Conservation (phyloP, 92 coral and sea anemone genomes). For the Paramuricea clavata region DNA sequence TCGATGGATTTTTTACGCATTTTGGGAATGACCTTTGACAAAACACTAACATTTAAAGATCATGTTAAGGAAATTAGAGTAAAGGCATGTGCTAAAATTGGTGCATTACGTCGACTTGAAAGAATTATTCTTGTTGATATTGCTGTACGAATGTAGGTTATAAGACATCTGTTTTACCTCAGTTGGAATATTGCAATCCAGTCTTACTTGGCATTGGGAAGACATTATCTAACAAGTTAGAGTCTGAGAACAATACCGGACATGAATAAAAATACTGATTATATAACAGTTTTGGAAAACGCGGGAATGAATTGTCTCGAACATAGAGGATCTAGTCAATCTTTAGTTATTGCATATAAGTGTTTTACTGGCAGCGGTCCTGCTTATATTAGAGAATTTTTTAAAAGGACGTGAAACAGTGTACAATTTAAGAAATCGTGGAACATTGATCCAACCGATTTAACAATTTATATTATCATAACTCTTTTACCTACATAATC, state of each 20-base stretch:
- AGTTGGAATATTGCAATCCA: conserved; percentile 12
- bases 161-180: background rate
- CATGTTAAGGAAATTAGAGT: background rate
- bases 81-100: conserved; percentile 16
- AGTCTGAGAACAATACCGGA: background rate
- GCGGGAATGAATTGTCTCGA: background rate
- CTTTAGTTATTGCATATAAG: background rate
- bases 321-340: background rate
- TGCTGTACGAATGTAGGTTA: too few species aligned
- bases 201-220: conserved; percentile 5
- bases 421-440: too few species aligned
- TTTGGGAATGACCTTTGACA: background rate
- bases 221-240: background rate
- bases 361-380: background rate
- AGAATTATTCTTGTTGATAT: background rate
- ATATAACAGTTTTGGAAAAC: too few species aligned
- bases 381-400: background rate
- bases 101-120: background rate
- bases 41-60: background rate
- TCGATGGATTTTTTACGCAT: background rate
- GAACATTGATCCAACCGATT: too few species aligned
- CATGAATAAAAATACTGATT: background rate
- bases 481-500: background rate
- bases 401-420: too few species aligned
- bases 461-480: background rate